These are phyloP conservation scores for Drosophila atroscutellata DNA, from an alignment of 2,888 invertebrate species.

Conservation along the genomic window DNA sequence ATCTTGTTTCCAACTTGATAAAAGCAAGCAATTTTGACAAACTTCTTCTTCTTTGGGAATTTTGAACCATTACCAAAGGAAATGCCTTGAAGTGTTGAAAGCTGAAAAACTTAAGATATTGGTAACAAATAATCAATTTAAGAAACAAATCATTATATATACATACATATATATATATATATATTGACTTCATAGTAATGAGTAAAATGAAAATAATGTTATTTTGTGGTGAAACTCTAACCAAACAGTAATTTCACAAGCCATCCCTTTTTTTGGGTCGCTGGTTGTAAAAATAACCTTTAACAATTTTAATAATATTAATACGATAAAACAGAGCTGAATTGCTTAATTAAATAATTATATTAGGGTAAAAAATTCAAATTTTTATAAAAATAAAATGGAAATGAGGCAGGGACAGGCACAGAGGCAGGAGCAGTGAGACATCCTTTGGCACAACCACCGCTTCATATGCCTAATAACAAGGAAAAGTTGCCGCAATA, in stretches of 20 bases:
- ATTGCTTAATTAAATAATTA: conserved; percentile 27
- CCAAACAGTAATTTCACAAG: background rate
- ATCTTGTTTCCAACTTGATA: background rate
- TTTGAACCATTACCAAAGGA: fast-evolving
- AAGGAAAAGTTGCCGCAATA: conserved; percentile 44
- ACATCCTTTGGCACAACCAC: background rate
- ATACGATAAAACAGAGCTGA: background rate
- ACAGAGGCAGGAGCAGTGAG: background rate
- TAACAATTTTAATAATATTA: conserved; percentile 7
- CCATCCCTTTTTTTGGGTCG: background rate
- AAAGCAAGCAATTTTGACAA: background rate
- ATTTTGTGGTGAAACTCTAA: background rate
- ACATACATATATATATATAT: too few species aligned
- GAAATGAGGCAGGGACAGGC: background rate
- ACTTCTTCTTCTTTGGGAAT: background rate
- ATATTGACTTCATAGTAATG: background rate
- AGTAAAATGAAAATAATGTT: background rate
- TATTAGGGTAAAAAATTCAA: conserved; percentile 17
- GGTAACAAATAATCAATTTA: background rate
- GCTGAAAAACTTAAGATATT: background rate
- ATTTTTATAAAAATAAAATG: conserved; percentile 10
- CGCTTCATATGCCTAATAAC: conserved; percentile 38
- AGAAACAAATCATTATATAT: background rate
- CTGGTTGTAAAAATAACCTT: background rate
- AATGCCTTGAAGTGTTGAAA: fast-evolving